Evolutionary conservation across 2,888 invertebrate species (phyloP).

Genomic region (Phanerotoma sp.): DNA sequence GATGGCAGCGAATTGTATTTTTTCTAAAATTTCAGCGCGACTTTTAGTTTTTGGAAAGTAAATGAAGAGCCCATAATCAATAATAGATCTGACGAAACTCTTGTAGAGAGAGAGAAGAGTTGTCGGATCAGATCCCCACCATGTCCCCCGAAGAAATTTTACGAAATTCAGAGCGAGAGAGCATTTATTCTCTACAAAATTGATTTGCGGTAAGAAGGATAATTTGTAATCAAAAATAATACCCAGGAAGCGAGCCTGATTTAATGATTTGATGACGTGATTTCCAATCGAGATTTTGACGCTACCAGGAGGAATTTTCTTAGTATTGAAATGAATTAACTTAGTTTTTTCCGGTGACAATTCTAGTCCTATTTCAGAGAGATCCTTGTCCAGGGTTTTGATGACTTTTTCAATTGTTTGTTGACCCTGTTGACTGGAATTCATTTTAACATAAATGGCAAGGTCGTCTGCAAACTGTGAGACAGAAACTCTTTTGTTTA

Average conservation of each 20-base stretch:
- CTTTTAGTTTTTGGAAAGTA: not conserved
- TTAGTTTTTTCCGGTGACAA: slow-evolving; percentile 1
- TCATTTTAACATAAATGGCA: too few relatives aligned
- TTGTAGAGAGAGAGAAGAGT: not conserved
- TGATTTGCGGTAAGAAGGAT: too few relatives aligned
- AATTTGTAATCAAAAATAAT: too few relatives aligned
- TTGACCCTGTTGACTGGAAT: too few relatives aligned
- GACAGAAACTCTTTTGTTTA: too few relatives aligned
- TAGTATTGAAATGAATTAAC: slow-evolving; percentile 10
- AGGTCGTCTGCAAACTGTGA: too few relatives aligned
- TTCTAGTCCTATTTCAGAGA: slow-evolving; percentile 8
- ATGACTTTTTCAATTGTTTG: too few relatives aligned
- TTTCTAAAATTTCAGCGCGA: not conserved
- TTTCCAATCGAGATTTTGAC: not conserved
- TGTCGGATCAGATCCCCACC: slow-evolving; percentile 18
- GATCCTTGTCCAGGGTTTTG: too few relatives aligned
- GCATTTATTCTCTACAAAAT: too few relatives aligned
- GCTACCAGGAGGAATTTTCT: slow-evolving; percentile 1
- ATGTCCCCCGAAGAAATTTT: slow-evolving; percentile 13
- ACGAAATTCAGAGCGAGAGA: not conserved
- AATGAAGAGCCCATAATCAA: not conserved
- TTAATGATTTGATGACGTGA: not conserved
- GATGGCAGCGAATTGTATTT: not conserved
- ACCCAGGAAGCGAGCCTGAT: too few relatives aligned
- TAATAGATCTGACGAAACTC: not conserved